Conservation (phyloP, 2,797 vertebrate species). For the Eptatretus atami region DNA sequence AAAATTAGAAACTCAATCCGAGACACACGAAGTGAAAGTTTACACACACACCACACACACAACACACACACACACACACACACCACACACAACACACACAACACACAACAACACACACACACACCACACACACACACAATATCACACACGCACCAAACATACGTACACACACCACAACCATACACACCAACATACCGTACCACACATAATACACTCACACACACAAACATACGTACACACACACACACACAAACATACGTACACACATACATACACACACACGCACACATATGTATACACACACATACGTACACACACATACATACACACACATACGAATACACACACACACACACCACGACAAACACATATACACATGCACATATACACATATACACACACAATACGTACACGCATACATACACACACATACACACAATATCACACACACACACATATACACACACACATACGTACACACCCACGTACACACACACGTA, state of each 20-base stretch:
- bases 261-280: background rate
- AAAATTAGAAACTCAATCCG: no score
- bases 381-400: background rate
- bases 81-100: no score
- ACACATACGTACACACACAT: conserved; percentile 1
- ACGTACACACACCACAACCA: conserved; percentile 4
- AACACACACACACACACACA: conserved; percentile 6
- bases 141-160: background rate
- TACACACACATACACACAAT: background rate
- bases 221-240: background rate
- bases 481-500: background rate
- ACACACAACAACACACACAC: background rate
- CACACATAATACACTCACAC: conserved; percentile 2
- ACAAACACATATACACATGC: conserved; percentile 5
- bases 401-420: background rate
- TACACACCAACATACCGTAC: conserved; percentile 7
- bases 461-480: background rate
- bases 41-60: no score
- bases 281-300: conserved; percentile 1
- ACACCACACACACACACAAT: conserved; percentile 6
- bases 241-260: conserved; percentile 7
- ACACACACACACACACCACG: conserved; percentile 1
- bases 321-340: background rate
- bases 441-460: conserved; percentile 5
- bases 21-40: no score